Conservation (phyloP, 2,888 invertebrate genomes). For the Neoascia interrupta region DNA sequence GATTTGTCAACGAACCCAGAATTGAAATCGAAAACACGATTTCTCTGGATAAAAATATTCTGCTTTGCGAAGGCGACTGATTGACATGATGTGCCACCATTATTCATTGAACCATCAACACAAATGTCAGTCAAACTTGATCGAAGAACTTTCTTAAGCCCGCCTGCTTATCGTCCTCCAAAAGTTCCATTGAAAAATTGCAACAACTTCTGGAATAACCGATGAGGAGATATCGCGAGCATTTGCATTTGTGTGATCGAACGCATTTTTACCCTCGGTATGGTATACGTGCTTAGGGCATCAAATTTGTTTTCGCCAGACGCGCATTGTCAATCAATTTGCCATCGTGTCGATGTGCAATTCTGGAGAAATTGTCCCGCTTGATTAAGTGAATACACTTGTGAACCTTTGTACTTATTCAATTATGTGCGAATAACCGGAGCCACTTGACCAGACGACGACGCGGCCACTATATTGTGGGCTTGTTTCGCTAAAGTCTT, state of each 20-base stretch:
- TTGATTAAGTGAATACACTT: constrained; percentile 39
- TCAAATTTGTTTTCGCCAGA: constrained; percentile 40
- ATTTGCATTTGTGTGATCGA: constrained; percentile 55
- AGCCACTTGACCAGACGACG: constrained; percentile 40
- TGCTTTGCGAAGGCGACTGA: constrained; percentile 4
- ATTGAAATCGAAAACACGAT: constrained; percentile 58
- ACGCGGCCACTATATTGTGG: background rate
- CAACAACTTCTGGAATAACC: constrained; percentile 41
- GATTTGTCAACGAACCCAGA: constrained; percentile 33
- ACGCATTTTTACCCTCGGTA: constrained; percentile 36
- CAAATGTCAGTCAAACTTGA: constrained; percentile 1
- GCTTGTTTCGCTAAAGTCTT: background rate
- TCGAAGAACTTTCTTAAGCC: constrained; percentile 21
- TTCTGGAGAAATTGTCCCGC: constrained; percentile 63
- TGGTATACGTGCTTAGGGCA: constrained; percentile 55
- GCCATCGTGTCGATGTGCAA: constrained; percentile 35
- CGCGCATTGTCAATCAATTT: constrained; percentile 68
- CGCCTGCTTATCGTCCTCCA: background rate
- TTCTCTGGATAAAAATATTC: constrained; percentile 7
- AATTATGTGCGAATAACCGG: constrained; percentile 43
- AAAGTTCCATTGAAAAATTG: constrained; percentile 39
- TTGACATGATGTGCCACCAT: constrained; percentile 20
- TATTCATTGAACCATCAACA: constrained; percentile 51
- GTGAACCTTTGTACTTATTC: constrained; percentile 61
- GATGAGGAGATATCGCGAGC: constrained; percentile 35